phyloP scores from a whole-genome alignment of 1,140 invertebrate species.

The Ips typographus region DNA sequence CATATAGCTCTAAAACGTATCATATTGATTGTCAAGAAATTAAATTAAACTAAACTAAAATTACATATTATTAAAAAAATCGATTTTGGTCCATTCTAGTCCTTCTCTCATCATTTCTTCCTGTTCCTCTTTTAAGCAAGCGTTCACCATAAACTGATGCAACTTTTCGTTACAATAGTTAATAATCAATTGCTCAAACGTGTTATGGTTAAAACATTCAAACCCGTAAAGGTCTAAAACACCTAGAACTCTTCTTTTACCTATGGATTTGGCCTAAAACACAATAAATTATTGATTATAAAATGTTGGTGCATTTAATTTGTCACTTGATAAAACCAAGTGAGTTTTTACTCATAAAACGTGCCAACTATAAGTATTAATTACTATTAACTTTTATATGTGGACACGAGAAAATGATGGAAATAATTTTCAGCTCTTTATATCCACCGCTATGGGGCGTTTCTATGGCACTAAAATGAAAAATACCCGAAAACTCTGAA shows the following conservation, averaged over 20 bases:
- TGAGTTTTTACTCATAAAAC: too few species aligned
- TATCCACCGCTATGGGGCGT: too few species aligned
- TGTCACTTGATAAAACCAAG: too few species aligned
- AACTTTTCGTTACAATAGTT: constrained; percentile 92
- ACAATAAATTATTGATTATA: background rate
- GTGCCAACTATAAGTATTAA: too few species aligned
- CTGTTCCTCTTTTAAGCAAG: constrained; percentile 76
- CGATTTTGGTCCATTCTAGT: constrained; percentile 67
- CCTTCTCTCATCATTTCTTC: constrained; percentile 81
- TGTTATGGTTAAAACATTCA: constrained; percentile 75
- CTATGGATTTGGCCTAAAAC: constrained; percentile 54
- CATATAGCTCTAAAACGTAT: constrained; percentile 47
- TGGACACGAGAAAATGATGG: too few species aligned
- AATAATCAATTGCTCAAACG: constrained; percentile 81
- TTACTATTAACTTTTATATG: too few species aligned
- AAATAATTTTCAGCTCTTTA: too few species aligned
- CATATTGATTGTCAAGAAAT: constrained; percentile 3
- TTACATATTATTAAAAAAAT: constrained; percentile 68
- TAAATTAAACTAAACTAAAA: constrained; percentile 38
- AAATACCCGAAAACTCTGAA: too few species aligned
- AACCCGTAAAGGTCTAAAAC: constrained; percentile 89
- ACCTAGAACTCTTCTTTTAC: constrained; percentile 63
- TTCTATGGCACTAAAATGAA: too few species aligned
- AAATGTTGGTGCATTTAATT: too few species aligned
- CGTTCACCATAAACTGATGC: constrained; percentile 71